Base-by-base conservation (phyloP, 2,113 vertebrate species). In the Bos indicus region DNA sequence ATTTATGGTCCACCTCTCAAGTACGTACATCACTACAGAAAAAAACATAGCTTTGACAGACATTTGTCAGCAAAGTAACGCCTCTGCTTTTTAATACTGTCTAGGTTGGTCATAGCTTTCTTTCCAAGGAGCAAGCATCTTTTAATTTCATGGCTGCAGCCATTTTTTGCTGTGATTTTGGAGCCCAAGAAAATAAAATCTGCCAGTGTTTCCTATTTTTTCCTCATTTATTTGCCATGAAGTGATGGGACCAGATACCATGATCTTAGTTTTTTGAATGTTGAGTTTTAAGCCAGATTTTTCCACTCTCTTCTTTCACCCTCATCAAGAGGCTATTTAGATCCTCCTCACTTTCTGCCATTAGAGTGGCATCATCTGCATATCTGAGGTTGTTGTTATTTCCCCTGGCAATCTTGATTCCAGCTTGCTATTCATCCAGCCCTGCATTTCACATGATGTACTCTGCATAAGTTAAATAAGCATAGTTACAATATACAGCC, bases 401-500 rank as follows among this genome's bases (percentile, higher is more conserved):
- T 67, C 62, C 62, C 62, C 62, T 67, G 62, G 16, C 33, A n/a
- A n/a, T 67, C 7, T 67, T 67, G 62, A 67, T 67, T n/a, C 62
- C 33, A 67, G 62, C 33, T n/a, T n/a, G 16, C 4, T n/a, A 67
- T 67, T 67, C 33, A 67, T 67, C 62, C 16, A 67, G 62, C 2
- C 16, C 16, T 67, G 33, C 33, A n/a, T 67, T n/a, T n/a, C 8
- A 2, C 2, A 0, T 9, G 33, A n/a, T 67, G 7, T n/a, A 2
- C 62, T 67, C 62, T 67, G 62, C 62, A n/a, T 67, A 67, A 67
- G 8, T 67, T 67, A 67, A 67, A 67, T 67, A 67, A 67, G 33
- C 62, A 67, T n/a, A n/a, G 33, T 67, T 4, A 67, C 62, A 67
- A n/a, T 10, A 10, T 10, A 67, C 16, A 67, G 8, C 33, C 62